A percentile compares a stretch with the other conserved stretches of the same genome.
These are phyloP conservation scores for Podotricha telesiphe DNA, from an alignment of 2,888 invertebrate genomes.

Conservation along the genomic window DNA sequence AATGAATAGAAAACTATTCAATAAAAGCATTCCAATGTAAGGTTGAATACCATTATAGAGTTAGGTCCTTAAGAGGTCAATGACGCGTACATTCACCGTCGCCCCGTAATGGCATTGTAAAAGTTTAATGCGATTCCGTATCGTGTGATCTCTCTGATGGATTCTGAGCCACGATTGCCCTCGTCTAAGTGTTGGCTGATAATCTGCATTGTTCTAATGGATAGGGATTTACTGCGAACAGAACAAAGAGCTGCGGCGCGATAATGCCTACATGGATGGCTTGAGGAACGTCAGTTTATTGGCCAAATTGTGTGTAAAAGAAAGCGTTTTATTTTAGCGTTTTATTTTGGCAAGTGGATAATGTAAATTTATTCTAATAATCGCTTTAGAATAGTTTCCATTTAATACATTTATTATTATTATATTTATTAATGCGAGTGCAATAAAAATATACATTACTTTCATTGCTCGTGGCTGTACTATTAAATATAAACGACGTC, in stretches of 20 bases:
- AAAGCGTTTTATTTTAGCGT: neutral
- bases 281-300: neutral
- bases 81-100: slow-evolving; percentile 59
- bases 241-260: slow-evolving; percentile 1
- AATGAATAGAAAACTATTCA: slow-evolving; percentile 32
- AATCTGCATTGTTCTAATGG: slow-evolving; percentile 35
- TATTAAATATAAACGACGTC: slow-evolving; percentile 56
- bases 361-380: too few relatives aligned
- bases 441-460: neutral
- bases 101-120: slow-evolving; percentile 61
- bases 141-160: slow-evolving; percentile 36
- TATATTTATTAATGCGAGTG: neutral
- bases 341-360: neutral
- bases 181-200: slow-evolving; percentile 31
- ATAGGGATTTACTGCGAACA: slow-evolving; percentile 19
- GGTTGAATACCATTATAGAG: slow-evolving; percentile 39
- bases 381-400: neutral
- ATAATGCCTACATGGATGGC: neutral
- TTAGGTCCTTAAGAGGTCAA: slow-evolving; percentile 50
- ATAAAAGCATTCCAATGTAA: slow-evolving; percentile 43
- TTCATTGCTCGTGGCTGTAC: slow-evolving; percentile 26
- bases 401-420: neutral
- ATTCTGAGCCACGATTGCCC: slow-evolving; percentile 34
- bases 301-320: neutral
- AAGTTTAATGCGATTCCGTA: slow-evolving; percentile 57